phyloP scores from a whole-genome alignment of 2,888 invertebrate genomes.

The Philereme transversata region DNA sequence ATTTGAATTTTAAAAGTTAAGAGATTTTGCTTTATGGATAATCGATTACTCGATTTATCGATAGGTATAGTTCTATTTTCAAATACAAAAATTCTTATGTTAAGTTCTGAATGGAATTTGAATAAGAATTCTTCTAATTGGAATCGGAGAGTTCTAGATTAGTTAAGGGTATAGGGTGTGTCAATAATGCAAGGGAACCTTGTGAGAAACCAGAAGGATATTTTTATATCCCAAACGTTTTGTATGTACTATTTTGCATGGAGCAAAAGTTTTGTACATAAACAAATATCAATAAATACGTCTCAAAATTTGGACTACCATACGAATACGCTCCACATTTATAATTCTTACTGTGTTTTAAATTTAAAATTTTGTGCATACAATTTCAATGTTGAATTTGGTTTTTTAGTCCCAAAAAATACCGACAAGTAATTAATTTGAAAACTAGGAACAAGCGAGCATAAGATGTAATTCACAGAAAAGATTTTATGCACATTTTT shows the following conservation, averaged over 20 bases:
- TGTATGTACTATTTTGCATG: constrained; percentile 93
- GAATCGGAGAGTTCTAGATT: constrained; percentile 23
- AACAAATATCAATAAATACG: constrained; percentile 49
- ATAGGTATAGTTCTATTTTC: constrained; percentile 35
- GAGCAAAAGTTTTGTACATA: constrained; percentile 78
- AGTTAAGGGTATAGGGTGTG: constrained; percentile 44
- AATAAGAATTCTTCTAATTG: constrained; percentile 32
- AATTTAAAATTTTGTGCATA: constrained; percentile 23
- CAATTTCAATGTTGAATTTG: constrained; percentile 11
- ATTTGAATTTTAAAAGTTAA: not conserved
- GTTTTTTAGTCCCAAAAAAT: not conserved
- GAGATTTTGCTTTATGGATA: constrained; percentile 1
- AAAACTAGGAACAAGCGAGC: not conserved
- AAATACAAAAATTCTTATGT: constrained; percentile 34
- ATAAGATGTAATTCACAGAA: not conserved
- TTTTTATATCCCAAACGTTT: constrained; percentile 76
- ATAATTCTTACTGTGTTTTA: constrained; percentile 2
- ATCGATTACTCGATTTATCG: constrained; percentile 34
- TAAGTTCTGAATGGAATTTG: constrained; percentile 24
- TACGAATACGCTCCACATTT: constrained; percentile 54
- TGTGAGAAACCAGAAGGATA: constrained; percentile 86
- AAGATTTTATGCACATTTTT: constrained; percentile 18
- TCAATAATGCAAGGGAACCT: constrained; percentile 86
- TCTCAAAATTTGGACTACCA: constrained; percentile 52
- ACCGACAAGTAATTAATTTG: constrained; percentile 3